Conservation (phyloP, 2,797 vertebrate species). For the Anas bernieri region DNA sequence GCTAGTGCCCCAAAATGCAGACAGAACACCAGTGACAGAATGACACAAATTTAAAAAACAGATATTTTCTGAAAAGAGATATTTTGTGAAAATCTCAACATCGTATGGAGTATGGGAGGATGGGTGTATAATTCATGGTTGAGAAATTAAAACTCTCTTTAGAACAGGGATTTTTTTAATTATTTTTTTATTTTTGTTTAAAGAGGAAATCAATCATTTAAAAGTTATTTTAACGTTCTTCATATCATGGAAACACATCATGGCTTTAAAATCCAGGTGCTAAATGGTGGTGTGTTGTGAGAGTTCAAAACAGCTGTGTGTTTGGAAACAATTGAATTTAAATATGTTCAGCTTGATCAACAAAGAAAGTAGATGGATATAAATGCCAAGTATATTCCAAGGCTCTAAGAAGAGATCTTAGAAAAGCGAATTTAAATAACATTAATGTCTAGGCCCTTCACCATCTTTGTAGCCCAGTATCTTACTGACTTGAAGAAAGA, state of each 20-base stretch:
- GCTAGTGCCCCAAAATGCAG: not conserved
- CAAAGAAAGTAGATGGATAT: not conserved
- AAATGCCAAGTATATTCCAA: too few relatives aligned
- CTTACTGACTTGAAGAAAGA: too few relatives aligned
- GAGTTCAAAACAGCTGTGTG: not conserved
- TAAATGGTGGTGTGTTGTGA: not conserved
- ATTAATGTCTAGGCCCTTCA: too few relatives aligned
- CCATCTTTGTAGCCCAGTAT: too few relatives aligned
- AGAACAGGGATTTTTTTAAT: not conserved
- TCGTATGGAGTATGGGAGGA: not conserved
- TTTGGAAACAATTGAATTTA: not conserved
- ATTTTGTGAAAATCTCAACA: not conserved
- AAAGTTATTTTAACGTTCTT: not conserved
- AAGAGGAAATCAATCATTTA: not conserved
- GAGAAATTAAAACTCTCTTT: not conserved
- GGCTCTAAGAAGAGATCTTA: too few relatives aligned
- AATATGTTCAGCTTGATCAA: not conserved
- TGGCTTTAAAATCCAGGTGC: not conserved
- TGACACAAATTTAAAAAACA: too few relatives aligned
- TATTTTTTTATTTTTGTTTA: not conserved
- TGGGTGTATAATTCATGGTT: not conserved
- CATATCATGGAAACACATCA: not conserved
- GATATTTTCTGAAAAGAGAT: not conserved
- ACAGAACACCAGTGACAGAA: not conserved
- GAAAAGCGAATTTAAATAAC: too few relatives aligned